Evolutionary conservation across 1,140 invertebrate species (phyloP).

Genomic region (Stenopsyche tienmushanensis): DNA sequence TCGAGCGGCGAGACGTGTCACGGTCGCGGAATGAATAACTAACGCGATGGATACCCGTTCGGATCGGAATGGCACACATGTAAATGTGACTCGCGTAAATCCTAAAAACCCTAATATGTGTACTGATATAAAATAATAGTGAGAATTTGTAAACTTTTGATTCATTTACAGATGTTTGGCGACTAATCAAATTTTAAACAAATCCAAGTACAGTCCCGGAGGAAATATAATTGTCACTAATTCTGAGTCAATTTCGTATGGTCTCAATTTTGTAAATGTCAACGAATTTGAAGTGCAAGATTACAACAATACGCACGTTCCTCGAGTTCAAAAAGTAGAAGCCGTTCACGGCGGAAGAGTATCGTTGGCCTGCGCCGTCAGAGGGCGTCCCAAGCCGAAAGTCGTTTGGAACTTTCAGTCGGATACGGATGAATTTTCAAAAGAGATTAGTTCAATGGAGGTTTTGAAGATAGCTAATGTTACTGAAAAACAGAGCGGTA

Average conservation of each 20-base stretch:
- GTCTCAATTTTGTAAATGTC: constrained; percentile 27
- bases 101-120: too few species aligned
- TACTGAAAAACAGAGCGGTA: constrained; percentile 32
- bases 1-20: too few species aligned
- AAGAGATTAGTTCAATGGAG: constrained; percentile 40
- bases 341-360: constrained; percentile 28
- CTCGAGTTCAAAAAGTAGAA: constrained; percentile 2
- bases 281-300: constrained; percentile 9
- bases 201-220: constrained; percentile 27
- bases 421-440: constrained; percentile 18
- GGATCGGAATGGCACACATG: too few species aligned
- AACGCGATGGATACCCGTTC: too few species aligned
- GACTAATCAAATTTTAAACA: constrained; percentile 46
- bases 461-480: constrained; percentile 20
- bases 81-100: too few species aligned
- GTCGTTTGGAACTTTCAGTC: constrained; percentile 38
- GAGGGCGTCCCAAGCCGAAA: constrained; percentile 37
- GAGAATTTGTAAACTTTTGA: constrained; percentile 1
- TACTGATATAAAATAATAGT: too few species aligned
- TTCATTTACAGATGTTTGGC: constrained; percentile 47
- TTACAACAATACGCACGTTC: not conserved
- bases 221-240: constrained; percentile 15
- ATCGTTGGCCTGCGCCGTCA: constrained; percentile 32
- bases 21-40: too few species aligned
- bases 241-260: constrained; percentile 2